Evolutionary conservation across 2,888 invertebrate species (phyloP).

Genomic region (Eupithecia pulchellata): DNA sequence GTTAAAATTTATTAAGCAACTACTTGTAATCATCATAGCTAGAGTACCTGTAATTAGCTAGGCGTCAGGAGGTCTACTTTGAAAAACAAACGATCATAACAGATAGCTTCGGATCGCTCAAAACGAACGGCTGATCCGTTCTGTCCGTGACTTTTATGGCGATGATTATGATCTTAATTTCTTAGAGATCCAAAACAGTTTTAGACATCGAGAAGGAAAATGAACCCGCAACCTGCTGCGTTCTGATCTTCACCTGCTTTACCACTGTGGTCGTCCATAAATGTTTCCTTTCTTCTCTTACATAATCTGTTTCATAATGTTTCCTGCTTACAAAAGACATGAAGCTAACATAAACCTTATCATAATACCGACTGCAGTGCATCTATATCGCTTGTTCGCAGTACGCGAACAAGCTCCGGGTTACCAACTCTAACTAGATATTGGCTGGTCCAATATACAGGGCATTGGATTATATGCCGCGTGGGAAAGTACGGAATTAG

Average conservation of each 20-base stretch:
- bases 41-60: background rate
- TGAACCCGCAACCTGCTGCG: background rate
- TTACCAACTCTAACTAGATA: conserved; percentile 71
- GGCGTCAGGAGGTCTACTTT: background rate
- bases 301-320: background rate
- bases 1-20: background rate
- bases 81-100: too few species aligned
- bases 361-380: conserved; percentile 1
- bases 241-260: too few species aligned
- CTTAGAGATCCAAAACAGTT: too few species aligned
- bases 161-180: too few species aligned
- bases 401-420: conserved; percentile 53
- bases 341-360: background rate
- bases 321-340: background rate
- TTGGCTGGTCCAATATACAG: conserved; percentile 68
- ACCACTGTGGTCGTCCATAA: background rate
- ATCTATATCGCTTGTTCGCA: conserved; percentile 51
- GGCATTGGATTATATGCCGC: conserved; percentile 64
- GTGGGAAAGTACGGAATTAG: conserved; percentile 58
- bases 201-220: background rate
- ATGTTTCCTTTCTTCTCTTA: background rate
- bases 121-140: too few species aligned
- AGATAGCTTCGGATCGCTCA: too few species aligned
- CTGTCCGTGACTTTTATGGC: too few species aligned
- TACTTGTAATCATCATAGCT: background rate